Percentiles rank a stretch among this genome's conserved stretches.
Conservation (phyloP, 2,113 vertebrate species). For the Panthera uncia region DNA sequence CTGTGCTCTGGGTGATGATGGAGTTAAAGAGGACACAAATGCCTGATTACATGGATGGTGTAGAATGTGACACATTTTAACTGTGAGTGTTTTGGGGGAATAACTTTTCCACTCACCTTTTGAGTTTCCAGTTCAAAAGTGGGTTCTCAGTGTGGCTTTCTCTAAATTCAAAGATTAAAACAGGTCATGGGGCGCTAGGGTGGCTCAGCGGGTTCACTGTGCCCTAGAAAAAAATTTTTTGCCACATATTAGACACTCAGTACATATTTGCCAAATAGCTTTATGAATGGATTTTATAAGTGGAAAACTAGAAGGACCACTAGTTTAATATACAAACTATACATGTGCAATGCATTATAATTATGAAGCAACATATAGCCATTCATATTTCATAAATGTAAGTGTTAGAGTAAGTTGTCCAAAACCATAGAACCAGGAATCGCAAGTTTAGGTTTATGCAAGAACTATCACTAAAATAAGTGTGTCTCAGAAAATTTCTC, state of each 20-base stretch:
- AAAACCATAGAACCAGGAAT: neutral
- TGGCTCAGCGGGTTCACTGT: neutral
- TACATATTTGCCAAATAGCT: neutral
- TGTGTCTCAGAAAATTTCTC: neutral
- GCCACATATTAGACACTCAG: neutral
- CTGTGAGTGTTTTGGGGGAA: neutral
- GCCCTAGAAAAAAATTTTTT: neutral
- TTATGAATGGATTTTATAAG: neutral
- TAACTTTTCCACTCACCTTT: neutral
- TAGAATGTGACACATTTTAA: neutral
- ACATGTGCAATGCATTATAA: neutral
- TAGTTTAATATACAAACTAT: neutral
- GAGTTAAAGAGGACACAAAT: neutral
- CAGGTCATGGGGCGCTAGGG: neutral
- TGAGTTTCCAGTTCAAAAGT: neutral
- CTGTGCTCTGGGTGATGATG: neutral
- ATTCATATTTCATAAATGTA: neutral
- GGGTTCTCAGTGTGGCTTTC: neutral
- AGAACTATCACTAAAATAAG: neutral
- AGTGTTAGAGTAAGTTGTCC: neutral
- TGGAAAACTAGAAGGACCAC: neutral
- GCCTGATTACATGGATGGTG: neutral
- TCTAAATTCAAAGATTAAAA: neutral
- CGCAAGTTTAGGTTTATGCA: neutral
- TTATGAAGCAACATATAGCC: neutral